Evolutionary conservation across 1,140 invertebrate genomes (phyloP), one percentile per base, ranked within the genome.

Genomic region (Drosophila nannoptera): DNA sequence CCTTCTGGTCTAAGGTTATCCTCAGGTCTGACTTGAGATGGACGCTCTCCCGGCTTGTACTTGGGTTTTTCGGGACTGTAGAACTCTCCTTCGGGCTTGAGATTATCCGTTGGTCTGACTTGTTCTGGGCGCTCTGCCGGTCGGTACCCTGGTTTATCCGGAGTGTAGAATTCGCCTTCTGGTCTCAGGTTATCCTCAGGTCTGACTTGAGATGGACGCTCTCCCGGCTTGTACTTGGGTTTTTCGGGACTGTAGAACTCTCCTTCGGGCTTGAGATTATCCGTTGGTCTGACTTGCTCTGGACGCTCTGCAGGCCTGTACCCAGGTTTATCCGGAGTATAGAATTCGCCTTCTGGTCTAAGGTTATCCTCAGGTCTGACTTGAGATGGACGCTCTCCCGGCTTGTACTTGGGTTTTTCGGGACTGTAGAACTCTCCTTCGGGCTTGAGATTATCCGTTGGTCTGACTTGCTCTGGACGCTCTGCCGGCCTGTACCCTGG

Each of bases 231-330:
- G 54, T 71, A 89, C 4, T 59, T 52, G 14, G 36, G 66, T 36
- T 75, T 78, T 14, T 78, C 73, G 9, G 89, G 86, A 54, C 87
- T 75, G 61, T 92, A 91, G 75, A 94, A 93, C 0, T 92, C 91
- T 9, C 93, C 93, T 78, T 94, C 94, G 0, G 91, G 89, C 80
- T 90, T 91, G 0, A 94, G 78, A 83, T 94, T 94, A 74, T 93
- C 93, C 66, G 92, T 90, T 6, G 90, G 92, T 68, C 89, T 89
- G 69, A 91, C 89, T 5, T 89, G 90, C n/a, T 48, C 73, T 6
- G 83, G 88, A 33, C 87, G 87, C 73, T 90, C 87, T 36, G 48
- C 89, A 31, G 88, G 89, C 32, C 76, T 75, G 31, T 77, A 73
- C 71, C 87, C 71, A 0, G 90, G 90, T 77, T 88, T 88, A 43